Evolutionary conservation across 2,113 vertebrate genomes (phyloP).

Genomic region (Oncorhynchus gorbuscha): DNA sequence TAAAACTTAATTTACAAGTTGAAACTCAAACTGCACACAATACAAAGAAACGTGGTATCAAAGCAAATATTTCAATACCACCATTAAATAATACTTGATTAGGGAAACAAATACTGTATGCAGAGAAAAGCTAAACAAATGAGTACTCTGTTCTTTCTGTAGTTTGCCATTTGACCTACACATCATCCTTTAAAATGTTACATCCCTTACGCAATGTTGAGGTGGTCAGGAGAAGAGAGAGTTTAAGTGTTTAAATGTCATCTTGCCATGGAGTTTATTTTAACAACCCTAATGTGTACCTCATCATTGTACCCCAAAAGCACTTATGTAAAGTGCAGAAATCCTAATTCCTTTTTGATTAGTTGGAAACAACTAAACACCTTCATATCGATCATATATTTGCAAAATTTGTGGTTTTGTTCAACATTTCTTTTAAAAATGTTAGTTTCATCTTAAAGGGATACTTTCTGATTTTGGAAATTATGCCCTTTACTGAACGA

Average conservation of each 20-base stretch:
- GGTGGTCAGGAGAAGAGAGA: constrained; percentile 20
- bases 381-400: constrained; percentile 77
- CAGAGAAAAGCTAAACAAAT: constrained; percentile 30
- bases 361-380: constrained; percentile 77
- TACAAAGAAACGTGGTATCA: constrained; percentile 85
- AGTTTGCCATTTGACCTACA: constrained; percentile 36
- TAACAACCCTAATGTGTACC: constrained; percentile 7
- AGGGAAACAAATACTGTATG: no score
- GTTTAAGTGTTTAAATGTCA: constrained; percentile 28
- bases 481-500: no score
- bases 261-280: constrained; percentile 32
- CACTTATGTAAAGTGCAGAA: constrained; percentile 68
- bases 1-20: constrained; percentile 70
- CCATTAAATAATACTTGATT: constrained; percentile 84
- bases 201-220: constrained; percentile 15
- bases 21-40: constrained; percentile 68
- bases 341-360: constrained; percentile 69
- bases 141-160: constrained; percentile 38
- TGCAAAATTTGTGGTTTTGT: constrained; percentile 55
- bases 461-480: no score
- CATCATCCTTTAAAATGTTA: constrained; percentile 28
- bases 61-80: constrained; percentile 93
- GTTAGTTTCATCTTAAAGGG: constrained; percentile 29
- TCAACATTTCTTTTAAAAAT: constrained; percentile 23
- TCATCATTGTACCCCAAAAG: constrained; percentile 29